Evolutionary conservation across 2,113 vertebrate species (phyloP).

Genomic region (Poicephalus meyeri): DNA sequence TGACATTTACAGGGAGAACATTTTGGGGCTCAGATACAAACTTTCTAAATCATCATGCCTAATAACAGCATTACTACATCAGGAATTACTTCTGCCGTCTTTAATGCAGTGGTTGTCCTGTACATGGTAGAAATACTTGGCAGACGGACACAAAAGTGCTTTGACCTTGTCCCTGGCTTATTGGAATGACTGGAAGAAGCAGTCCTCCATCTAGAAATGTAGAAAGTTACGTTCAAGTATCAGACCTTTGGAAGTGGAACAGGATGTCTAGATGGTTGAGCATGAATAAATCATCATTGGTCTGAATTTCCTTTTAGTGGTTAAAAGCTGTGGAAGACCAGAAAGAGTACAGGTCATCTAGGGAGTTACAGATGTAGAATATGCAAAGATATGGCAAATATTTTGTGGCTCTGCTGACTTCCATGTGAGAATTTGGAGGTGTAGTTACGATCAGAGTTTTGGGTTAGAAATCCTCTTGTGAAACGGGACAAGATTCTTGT

Average conservation of each 20-base stretch:
- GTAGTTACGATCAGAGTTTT: background rate
- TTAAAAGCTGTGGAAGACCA: background rate
- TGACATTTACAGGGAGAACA: background rate
- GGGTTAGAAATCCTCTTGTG: background rate
- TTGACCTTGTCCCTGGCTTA: background rate
- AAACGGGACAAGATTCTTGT: background rate
- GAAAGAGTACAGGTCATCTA: background rate
- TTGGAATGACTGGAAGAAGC: background rate
- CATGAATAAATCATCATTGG: background rate
- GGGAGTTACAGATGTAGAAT: background rate
- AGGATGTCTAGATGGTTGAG: background rate
- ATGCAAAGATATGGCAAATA: background rate
- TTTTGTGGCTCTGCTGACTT: background rate
- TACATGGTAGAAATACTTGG: background rate
- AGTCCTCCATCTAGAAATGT: background rate
- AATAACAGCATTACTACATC: fast-evolving
- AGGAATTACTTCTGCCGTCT: background rate
- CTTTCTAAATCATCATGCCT: background rate
- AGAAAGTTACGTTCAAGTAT: background rate
- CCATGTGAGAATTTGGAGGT: background rate
- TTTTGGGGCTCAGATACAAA: background rate
- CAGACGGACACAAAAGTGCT: background rate
- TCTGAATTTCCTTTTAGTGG: background rate
- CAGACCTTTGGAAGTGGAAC: background rate
- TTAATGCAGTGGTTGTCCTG: background rate